Base-by-base conservation (phyloP, 2,113 vertebrate species). In the Dicerorhinus sumatrensis region DNA sequence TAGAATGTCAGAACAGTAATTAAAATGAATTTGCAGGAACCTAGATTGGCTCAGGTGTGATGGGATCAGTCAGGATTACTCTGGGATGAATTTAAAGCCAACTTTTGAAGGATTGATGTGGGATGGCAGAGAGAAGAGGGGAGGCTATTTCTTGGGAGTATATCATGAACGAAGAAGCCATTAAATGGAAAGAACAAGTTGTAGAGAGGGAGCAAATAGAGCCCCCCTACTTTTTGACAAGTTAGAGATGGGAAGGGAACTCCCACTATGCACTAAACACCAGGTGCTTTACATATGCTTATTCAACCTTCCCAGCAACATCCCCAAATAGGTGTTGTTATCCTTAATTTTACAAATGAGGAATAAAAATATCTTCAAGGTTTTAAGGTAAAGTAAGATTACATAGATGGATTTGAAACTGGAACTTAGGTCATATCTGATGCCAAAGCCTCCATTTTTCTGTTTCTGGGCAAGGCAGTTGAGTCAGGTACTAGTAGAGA, bases 361-460 rank as follows among this genome's bases (percentile, higher is more conserved):
- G 16, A 82, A n/a, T 80, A 88, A 60, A 67, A 29, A 8, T 48
- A 23, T 91, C 42, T 79, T 67, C 51, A 85, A 29, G 48, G 39
- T 77, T 94, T 93, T 93, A 65, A 89, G 54, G 72, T 69, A 62
- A 69, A 77, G 8, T 72, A 70, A 82, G 31, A 89, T 77, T 94
- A 51, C 33, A 70, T 4, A 67, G 48, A 88, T 60, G 42, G 51
- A 92, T 72, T 46, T 84, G 72, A 79, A 94, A 65, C 36, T 76
- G 80, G 31, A 97, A 75, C 12, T 91, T 86, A 73, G 54, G 72
- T 93, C 48, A 14, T 65, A 54, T 25, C 27, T 93, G 62, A 86
- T 92, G 33, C 31, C 56, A 54, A 81, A 72, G 23, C 25, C 69
- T 56, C n/a, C 27, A 63, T 42, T 72, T 91, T 93, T 95, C 27